Percentiles rank a stretch among this genome's conserved stretches.
These are phyloP conservation scores for Perithous albicinctus DNA, from an alignment of 2,888 invertebrate species.

Conservation along the genomic window DNA sequence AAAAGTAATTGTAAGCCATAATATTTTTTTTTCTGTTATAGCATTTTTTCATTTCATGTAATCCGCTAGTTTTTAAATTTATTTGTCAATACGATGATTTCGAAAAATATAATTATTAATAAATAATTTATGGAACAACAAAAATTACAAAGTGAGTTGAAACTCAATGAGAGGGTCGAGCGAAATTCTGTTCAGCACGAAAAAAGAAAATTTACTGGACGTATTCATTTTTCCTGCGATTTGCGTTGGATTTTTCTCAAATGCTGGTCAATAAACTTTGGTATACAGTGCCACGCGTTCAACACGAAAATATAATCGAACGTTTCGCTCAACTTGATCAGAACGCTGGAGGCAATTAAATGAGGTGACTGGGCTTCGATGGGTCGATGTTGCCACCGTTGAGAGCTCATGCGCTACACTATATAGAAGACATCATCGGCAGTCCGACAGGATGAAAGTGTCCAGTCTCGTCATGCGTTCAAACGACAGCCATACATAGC, in stretches of 20 bases:
- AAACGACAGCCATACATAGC: constrained; percentile 36
- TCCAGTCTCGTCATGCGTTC: constrained; percentile 53
- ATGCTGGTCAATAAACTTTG: constrained; percentile 1
- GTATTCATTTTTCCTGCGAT: constrained; percentile 29
- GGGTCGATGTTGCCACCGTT: constrained; percentile 53
- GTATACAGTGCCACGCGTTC: background rate
- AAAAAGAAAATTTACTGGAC: constrained; percentile 1
- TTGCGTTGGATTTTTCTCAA: constrained; percentile 24
- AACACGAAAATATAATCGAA: constrained; percentile 30
- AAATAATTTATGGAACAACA: no score
- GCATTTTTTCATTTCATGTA: no score
- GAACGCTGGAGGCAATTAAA: constrained; percentile 78
- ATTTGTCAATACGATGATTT: no score
- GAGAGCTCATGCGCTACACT: constrained; percentile 13
- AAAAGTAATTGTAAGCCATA: no score
- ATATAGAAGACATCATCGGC: constrained; percentile 29
- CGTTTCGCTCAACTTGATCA: constrained; percentile 34
- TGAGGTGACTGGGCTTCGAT: constrained; percentile 79
- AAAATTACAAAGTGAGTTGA: no score
- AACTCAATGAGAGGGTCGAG: no score
- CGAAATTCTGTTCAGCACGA: no score
- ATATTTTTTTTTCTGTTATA: no score
- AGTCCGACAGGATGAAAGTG: constrained; percentile 56
- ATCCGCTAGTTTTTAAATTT: no score
- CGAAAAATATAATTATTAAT: no score